Conservation (phyloP, 2,797 vertebrate genomes). For the Lates japonicus region DNA sequence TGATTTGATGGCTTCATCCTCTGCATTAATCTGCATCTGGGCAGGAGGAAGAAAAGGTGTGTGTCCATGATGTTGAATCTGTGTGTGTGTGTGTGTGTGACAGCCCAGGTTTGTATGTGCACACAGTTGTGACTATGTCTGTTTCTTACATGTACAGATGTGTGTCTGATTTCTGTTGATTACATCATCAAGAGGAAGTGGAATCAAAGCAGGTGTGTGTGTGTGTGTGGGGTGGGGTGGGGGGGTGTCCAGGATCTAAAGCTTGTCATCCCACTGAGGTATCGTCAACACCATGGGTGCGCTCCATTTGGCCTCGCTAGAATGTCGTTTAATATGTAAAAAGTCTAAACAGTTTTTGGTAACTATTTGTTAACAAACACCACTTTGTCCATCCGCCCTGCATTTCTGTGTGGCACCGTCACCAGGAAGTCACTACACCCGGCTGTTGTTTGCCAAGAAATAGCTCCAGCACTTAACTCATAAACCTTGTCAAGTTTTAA, state of each 20-base stretch:
- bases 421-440: neutral
- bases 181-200: constrained; percentile 38
- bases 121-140: neutral
- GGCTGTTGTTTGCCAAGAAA: no score
- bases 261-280: neutral
- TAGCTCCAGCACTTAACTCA: no score
- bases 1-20: neutral
- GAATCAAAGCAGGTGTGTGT: neutral
- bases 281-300: neutral
- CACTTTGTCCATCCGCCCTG: neutral
- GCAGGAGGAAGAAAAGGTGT: no score
- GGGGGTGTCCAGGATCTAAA: constrained; percentile 19
- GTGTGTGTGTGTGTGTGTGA: neutral
- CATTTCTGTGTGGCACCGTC: neutral
- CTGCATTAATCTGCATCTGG: no score
- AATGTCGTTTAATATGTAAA: neutral
- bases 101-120: neutral
- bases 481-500: no score
- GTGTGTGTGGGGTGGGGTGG: no score
- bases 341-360: no score
- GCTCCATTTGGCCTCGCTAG: neutral
- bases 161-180: constrained; percentile 38
- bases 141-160: neutral
- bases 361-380: no score
- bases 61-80: neutral